A percentile compares a stretch with the other conserved stretches of the same genome.
These are phyloP conservation scores for Thymelicus lineola DNA, from an alignment of 2,888 invertebrate species.

Conservation along the genomic window DNA sequence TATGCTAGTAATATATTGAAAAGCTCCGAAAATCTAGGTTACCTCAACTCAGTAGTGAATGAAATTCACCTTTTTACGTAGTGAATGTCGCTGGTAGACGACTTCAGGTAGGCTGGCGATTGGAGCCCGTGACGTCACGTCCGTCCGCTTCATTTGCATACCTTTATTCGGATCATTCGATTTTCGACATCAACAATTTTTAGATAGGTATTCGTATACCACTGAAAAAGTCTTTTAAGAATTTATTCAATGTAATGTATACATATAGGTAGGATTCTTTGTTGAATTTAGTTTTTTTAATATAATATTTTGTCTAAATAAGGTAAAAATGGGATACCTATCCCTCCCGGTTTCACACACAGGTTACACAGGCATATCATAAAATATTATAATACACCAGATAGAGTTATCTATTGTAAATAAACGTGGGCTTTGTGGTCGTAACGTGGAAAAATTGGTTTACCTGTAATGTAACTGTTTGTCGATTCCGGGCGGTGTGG, in stretches of 20 bases:
- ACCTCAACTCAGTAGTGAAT: slow-evolving; percentile 21
- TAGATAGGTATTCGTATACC: neutral
- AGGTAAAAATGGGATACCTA: no score
- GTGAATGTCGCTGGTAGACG: slow-evolving; percentile 18
- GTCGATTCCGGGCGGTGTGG: slow-evolving; percentile 16
- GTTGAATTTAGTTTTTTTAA: no score
- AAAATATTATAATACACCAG: no score
- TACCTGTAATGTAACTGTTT: slow-evolving; percentile 13
- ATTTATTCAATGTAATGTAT: no score
- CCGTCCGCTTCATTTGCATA: slow-evolving; percentile 17
- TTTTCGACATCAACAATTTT: slow-evolving; percentile 16
- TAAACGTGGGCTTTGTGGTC: no score
- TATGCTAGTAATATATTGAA: no score
- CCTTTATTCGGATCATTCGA: slow-evolving; percentile 17
- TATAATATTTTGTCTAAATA: no score
- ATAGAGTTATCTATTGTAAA: no score
- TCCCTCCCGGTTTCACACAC: no score
- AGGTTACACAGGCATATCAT: no score
- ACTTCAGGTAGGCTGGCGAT: slow-evolving; percentile 20
- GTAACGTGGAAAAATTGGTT: neutral
- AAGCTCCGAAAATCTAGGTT: neutral
- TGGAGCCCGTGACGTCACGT: slow-evolving; percentile 28
- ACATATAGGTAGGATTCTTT: no score
- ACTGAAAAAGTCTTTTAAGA: no score
- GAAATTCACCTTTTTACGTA: slow-evolving; percentile 3